Base-by-base conservation (phyloP, 2,797 vertebrate genomes). In the Geotria australis region DNA sequence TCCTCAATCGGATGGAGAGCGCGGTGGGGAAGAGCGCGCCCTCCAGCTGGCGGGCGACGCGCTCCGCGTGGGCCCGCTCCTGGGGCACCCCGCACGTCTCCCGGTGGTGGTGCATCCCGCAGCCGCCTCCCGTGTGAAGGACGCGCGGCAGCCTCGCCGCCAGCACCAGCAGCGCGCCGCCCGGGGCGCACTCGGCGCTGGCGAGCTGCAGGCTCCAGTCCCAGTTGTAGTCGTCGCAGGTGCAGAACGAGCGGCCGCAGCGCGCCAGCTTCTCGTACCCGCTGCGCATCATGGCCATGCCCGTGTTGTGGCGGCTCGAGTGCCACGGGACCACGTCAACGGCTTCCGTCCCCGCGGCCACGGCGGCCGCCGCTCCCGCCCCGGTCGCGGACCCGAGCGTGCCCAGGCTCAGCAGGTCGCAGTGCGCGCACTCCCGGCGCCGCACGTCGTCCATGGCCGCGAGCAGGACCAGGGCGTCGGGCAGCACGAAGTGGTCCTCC, bases 261-360 rank as follows among this genome's bases (percentile, higher is more conserved):
- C 74, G 63, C 14, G 86, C 70, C 60, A 96, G 78, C 62, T 80
- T 80, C 68, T 77, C 73, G 68, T 94, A 95, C 0, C 80, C 76
- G 57, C 85, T 79, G 58, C 83, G 72, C 49, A 66, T 73, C 62
- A 95, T 73, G 61, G 77, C 85, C 78, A 98, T 85, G 49, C 86
- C 91, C 91, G 94, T 96, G 71, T 98, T 98, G 76, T 96, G 88
- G 76, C 96, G 86, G 0, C 88, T 94, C 60, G 91, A 95, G 65
- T 86, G 88, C 91, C 91, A 98, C 3, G 77, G 79, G 69, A 93
- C 94, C 60, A 89, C 74, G 66, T 96, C 85, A 24, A 38, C 24
- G 24, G 24, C 24, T 24, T 38, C 24, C 38, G 24, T 38, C 24
- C 24, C 24, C 38, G 24, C 24, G 24, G 24, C 24, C 61, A 80